phyloP scores from a whole-genome alignment of 2,797 vertebrate species.

The Xyrichtys novacula region DNA sequence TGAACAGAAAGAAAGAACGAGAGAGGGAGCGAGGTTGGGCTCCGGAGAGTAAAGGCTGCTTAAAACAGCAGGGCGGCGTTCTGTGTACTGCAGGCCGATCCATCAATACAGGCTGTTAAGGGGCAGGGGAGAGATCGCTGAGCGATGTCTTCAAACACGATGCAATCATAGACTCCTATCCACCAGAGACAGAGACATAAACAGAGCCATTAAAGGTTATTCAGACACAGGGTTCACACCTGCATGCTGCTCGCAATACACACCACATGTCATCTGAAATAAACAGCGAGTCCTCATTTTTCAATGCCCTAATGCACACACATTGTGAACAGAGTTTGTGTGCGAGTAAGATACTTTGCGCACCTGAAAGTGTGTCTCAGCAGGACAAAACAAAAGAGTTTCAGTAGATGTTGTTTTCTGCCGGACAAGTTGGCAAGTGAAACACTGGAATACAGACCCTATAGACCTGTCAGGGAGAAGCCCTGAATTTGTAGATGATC shows the following conservation, averaged over 20 bases:
- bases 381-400: too few relatives aligned
- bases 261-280: too few relatives aligned
- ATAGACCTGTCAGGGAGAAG: too few relatives aligned
- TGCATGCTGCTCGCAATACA: background rate
- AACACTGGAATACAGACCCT: too few relatives aligned
- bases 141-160: constrained; percentile 20
- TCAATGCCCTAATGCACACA: background rate
- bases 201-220: background rate
- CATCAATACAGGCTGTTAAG: constrained; percentile 42
- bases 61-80: constrained; percentile 12
- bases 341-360: too few relatives aligned
- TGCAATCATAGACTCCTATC: background rate
- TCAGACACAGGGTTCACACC: background rate
- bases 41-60: constrained; percentile 24
- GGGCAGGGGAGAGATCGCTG: background rate
- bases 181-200: background rate
- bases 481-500: too few relatives aligned
- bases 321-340: background rate
- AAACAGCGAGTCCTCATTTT: background rate
- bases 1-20: constrained; percentile 20
- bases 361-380: too few relatives aligned
- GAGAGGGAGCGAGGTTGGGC: constrained; percentile 4
- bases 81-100: constrained; percentile 27
- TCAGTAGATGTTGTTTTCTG: too few relatives aligned
- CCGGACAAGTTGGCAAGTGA: too few relatives aligned